These are phyloP conservation scores for Leucoptera coffeella DNA, from an alignment of 2,888 invertebrate species.

Conservation along the genomic window DNA sequence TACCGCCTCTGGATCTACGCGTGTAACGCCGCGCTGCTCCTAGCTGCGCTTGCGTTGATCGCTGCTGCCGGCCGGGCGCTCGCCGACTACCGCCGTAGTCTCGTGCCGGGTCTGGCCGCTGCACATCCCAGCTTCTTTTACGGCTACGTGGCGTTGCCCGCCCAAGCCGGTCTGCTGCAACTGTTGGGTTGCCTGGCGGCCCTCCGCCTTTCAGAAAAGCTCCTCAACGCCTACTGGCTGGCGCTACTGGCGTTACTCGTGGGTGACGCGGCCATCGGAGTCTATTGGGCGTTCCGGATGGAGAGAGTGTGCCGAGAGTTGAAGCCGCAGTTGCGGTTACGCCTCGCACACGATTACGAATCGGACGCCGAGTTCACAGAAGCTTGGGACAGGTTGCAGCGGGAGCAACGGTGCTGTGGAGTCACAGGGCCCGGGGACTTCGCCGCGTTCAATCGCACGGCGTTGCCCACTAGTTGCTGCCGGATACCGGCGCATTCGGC, in stretches of 20 bases:
- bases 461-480: conserved; percentile 38
- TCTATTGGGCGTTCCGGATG: conserved; percentile 79
- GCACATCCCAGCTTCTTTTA: conserved; percentile 80
- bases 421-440: conserved; percentile 59
- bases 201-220: conserved; percentile 69
- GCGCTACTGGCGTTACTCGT: conserved; percentile 71
- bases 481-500: conserved; percentile 32
- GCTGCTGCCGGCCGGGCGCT: conserved; percentile 69
- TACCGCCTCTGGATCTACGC: conserved; percentile 90
- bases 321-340: conserved; percentile 58
- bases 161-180: conserved; percentile 65
- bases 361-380: conserved; percentile 65
- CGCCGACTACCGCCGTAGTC: conserved; percentile 63
- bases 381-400: conserved; percentile 72
- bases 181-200: conserved; percentile 79
- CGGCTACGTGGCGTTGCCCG: conserved; percentile 74
- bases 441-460: conserved; percentile 32
- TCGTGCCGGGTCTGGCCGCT: conserved; percentile 68
- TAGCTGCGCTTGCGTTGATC: conserved; percentile 75
- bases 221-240: conserved; percentile 80
- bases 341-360: conserved; percentile 64
- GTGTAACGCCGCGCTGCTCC: conserved; percentile 82
- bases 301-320: conserved; percentile 70
- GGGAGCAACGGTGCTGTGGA: conserved; percentile 73
- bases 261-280: conserved; percentile 78